Evolutionary conservation across 2,888 invertebrate species (phyloP).

Genomic region (Ypsolopha sequella): DNA sequence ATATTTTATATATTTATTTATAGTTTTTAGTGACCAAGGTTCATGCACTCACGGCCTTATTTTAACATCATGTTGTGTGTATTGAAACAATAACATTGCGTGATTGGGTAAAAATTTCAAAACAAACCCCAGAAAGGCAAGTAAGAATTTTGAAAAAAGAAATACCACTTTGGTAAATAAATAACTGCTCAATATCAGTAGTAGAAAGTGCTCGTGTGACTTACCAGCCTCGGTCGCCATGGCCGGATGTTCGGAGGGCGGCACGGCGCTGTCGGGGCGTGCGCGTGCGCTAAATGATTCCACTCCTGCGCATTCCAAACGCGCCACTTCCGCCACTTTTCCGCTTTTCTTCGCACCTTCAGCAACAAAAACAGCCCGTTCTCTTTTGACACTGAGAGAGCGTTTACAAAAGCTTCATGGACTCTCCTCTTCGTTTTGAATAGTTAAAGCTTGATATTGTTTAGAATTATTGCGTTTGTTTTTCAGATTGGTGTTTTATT

Average conservation of each 20-base stretch:
- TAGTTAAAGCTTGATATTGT: not conserved
- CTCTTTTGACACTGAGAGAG: not conserved
- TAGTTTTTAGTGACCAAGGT: too few species aligned
- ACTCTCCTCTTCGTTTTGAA: not conserved
- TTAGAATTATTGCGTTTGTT: slow-evolving; percentile 3
- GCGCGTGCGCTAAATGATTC: slow-evolving; percentile 57
- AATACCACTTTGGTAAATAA: too few species aligned
- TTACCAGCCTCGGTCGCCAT: slow-evolving; percentile 68
- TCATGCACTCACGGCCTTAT: too few species aligned
- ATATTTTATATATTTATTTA: too few species aligned
- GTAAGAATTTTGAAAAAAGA: too few species aligned
- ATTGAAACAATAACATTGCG: too few species aligned
- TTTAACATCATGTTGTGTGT: too few species aligned
- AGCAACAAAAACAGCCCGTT: slow-evolving; percentile 1
- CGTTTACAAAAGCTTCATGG: not conserved
- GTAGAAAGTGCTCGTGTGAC: slow-evolving; percentile 15
- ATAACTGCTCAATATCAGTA: too few species aligned
- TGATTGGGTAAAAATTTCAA: too few species aligned
- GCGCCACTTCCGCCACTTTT: slow-evolving; percentile 58
- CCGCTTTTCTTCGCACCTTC: slow-evolving; percentile 34
- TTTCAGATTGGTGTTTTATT: slow-evolving; percentile 1
- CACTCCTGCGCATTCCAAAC: slow-evolving; percentile 65
- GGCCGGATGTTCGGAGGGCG: slow-evolving; percentile 63
- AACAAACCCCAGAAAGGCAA: too few species aligned
- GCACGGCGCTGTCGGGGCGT: slow-evolving; percentile 55